Base-by-base conservation (phyloP, 1,140 invertebrate species). In the Cyrtorhinus lividipennis region DNA sequence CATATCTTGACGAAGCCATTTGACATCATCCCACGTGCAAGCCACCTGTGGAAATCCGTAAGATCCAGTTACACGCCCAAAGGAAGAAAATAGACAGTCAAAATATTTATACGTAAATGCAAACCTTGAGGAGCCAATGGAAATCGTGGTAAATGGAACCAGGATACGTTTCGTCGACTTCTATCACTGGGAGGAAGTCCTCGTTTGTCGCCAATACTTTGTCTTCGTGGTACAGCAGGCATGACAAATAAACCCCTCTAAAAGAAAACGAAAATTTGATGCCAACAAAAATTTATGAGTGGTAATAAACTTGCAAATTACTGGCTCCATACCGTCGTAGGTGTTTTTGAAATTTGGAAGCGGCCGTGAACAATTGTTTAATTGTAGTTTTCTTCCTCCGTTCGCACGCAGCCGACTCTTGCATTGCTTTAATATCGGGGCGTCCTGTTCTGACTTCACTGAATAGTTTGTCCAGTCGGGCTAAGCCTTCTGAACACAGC, bases 71-170 rank as follows among this genome's bases (percentile, higher is more conserved):
- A 44, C 38, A 44, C 38, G n/a, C n/a, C n/a, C n/a, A n/a, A n/a
- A n/a, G n/a, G n/a, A n/a, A n/a, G n/a, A n/a, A n/a, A n/a, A n/a
- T n/a, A n/a, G n/a, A n/a, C n/a, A n/a, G n/a, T n/a, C n/a, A 38
- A 38, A 38, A 38, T 38, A 5, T 38, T 8, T 38, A 38, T 15
- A 38, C 5, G 30, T 38, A 38, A 18, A 56, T 65, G 48, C 59
- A 68, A 74, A 96, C 89, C 80, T 98, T 97, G 85, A 98, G 91
- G 1, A 98, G 77, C 95, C 95, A 98, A 74, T 98, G 89, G 73
- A 95, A 92, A 75, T 98, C 94, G 64, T 85, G 85, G 71, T 95
- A 85, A 25, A 96, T 84, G 66, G 88, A 87, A 66, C 85, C 88
- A 23, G 92, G 89, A 72, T 92, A 96, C 18, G 88, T 91, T 75